Percentiles rank a stretch among this genome's conserved stretches.
Conservation (phyloP, 2,113 vertebrate species). For the Australoheros scitulus region DNA sequence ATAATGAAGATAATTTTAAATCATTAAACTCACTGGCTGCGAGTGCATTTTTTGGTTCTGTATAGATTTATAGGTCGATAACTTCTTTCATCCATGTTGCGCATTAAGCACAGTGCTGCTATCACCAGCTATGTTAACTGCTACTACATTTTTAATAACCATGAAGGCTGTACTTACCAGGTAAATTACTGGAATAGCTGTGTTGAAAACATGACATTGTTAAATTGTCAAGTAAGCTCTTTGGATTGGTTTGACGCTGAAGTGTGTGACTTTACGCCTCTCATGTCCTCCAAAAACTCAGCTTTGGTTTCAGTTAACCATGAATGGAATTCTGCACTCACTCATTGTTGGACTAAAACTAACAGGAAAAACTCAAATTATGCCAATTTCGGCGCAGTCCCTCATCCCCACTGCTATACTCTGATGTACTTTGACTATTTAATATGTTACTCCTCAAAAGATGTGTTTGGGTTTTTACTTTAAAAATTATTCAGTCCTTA, state of each 20-base stretch:
- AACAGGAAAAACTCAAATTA: not conserved
- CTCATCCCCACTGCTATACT: not conserved
- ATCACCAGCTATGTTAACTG: not conserved
- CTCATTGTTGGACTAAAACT: not conserved
- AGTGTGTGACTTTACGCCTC: not conserved
- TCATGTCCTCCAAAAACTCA: not conserved
- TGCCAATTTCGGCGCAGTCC: not conserved
- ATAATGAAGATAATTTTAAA: conserved; percentile 32
- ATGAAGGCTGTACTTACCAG: conserved; percentile 11
- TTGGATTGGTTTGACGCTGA: not conserved
- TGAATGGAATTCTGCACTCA: not conserved
- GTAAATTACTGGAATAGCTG: not conserved
- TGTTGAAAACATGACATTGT: not conserved
- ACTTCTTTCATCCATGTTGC: not conserved
- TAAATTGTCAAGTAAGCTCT: not conserved
- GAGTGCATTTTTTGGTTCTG: not conserved
- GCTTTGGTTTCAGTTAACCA: not conserved
- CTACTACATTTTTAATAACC: not conserved
- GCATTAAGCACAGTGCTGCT: not conserved
- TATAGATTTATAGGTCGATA: not conserved
- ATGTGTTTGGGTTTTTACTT: no score
- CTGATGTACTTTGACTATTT: not conserved
- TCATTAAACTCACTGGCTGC: conserved; percentile 5
- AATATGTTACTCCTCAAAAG: no score
- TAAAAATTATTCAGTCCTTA: no score